phyloP scores from a whole-genome alignment of 2,113 vertebrate genomes.

The Aegotheles bennettii region DNA sequence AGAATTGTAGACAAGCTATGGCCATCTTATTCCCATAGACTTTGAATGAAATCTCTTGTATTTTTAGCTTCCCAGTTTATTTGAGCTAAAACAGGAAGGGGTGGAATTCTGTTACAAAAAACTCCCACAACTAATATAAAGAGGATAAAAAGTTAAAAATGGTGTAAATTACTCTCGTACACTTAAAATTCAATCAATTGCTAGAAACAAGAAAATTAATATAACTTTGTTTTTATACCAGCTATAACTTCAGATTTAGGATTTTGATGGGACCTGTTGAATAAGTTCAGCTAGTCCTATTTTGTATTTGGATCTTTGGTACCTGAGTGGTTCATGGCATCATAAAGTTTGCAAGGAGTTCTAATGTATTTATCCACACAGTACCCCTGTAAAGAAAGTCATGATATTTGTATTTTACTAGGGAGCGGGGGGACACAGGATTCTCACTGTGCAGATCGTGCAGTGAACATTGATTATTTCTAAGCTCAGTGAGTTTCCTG shows the following conservation, averaged over 20 bases:
- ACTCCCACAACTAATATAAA: background rate
- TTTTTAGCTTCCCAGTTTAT: conserved; percentile 1
- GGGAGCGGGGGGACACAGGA: background rate
- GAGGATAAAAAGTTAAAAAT: background rate
- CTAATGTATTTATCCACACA: background rate
- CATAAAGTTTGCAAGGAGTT: background rate
- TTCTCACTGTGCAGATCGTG: fast-evolving
- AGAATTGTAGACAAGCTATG: background rate
- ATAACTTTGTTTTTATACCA: background rate
- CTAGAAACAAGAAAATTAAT: background rate
- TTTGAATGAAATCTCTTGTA: background rate
- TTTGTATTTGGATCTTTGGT: background rate
- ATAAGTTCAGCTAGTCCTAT: background rate
- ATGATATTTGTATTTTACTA: background rate
- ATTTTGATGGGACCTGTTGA: background rate
- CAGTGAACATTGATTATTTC: background rate
- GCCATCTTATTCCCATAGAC: conserved; percentile 2
- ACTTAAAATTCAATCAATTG: background rate
- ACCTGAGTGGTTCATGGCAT: background rate
- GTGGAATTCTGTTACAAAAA: background rate
- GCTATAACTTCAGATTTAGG: background rate
- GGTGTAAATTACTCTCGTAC: background rate
- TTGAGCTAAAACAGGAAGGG: background rate
- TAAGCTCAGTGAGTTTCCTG: background rate
- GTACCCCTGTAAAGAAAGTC: background rate